A percentile compares a stretch with the other conserved stretches of the same genome.
Conservation (phyloP, 1,140 invertebrate species). For the Antheraea mylitta region DNA sequence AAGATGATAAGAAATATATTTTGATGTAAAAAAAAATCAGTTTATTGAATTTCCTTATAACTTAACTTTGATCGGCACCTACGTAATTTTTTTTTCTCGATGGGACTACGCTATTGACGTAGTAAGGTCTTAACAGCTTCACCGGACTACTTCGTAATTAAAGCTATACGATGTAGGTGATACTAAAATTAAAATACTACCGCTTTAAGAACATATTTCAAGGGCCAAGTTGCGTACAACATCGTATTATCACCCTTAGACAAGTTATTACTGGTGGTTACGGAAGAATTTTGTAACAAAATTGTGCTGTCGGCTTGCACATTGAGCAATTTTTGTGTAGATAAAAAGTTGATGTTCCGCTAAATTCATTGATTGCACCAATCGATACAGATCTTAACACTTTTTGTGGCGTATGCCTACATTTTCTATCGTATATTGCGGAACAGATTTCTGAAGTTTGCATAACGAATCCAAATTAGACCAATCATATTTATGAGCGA, state of each 20-base stretch:
- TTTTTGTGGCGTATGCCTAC: neutral
- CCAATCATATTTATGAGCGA: neutral
- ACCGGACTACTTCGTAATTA: too few relatives aligned
- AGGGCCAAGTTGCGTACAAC: neutral
- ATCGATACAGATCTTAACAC: neutral
- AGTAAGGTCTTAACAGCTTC: too few relatives aligned
- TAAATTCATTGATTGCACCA: neutral
- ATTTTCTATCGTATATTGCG: conserved; percentile 1
- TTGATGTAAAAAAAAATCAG: too few relatives aligned
- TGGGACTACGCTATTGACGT: too few relatives aligned
- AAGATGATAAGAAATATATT: too few relatives aligned
- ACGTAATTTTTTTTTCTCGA: too few relatives aligned
- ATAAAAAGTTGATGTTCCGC: conserved; percentile 4
- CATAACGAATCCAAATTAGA: neutral
- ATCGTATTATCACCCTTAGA: neutral
- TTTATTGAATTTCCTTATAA: too few relatives aligned
- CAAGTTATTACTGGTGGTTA: neutral
- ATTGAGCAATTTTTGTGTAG: neutral
- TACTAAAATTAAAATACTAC: neutral
- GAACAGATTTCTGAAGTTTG: conserved; percentile 1
- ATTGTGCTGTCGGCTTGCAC: neutral
- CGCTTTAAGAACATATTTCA: neutral
- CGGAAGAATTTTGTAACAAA: neutral
- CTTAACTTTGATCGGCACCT: too few relatives aligned
- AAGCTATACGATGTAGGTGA: neutral